A percentile compares a stretch with the other conserved stretches of the same genome.
phyloP scores from a whole-genome alignment of 2,797 vertebrate genomes.

The Hippoglossus hippoglossus region DNA sequence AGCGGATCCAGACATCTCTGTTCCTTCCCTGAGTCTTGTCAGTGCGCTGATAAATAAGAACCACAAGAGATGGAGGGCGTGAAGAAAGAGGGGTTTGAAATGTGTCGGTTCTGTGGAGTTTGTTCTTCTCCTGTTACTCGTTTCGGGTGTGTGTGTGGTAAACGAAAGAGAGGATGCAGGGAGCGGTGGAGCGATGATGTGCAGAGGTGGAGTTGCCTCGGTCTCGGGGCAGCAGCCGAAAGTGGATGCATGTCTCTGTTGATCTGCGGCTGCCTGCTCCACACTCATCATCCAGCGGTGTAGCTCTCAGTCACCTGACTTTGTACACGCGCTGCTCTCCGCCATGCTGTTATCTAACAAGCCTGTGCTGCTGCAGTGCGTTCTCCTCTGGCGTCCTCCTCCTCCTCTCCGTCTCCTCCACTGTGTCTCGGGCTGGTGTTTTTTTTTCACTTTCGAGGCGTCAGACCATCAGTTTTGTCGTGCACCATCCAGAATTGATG shows the following conservation, averaged over 20 bases:
- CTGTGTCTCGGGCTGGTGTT: neutral
- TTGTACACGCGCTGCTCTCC: slow-evolving; percentile 10
- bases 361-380: neutral
- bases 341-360: slow-evolving; percentile 36
- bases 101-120: slow-evolving; percentile 20
- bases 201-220: slow-evolving; percentile 31
- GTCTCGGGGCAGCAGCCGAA: slow-evolving; percentile 23
- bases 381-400: slow-evolving; percentile 15
- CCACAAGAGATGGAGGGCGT: slow-evolving; percentile 11
- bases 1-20: slow-evolving; percentile 49
- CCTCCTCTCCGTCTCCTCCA: slow-evolving; percentile 17
- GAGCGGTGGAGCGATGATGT: slow-evolving; percentile 26
- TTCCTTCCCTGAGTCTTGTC: slow-evolving; percentile 44
- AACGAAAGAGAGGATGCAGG: neutral
- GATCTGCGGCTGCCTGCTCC: slow-evolving; percentile 22
- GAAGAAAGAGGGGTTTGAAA: slow-evolving; percentile 25
- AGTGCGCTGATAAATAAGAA: slow-evolving; percentile 50
- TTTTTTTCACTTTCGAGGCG: no score
- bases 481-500: slow-evolving; percentile 43
- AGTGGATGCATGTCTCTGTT: slow-evolving; percentile 28
- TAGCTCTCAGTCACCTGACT: slow-evolving; percentile 48
- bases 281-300: slow-evolving; percentile 28
- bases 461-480: slow-evolving; percentile 27
- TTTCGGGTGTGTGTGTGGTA: neutral
- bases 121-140: slow-evolving; percentile 31